Evolutionary conservation across 2,113 vertebrate species (phyloP), one percentile per base, ranked within the genome.

Genomic region (Willisornis vidua): DNA sequence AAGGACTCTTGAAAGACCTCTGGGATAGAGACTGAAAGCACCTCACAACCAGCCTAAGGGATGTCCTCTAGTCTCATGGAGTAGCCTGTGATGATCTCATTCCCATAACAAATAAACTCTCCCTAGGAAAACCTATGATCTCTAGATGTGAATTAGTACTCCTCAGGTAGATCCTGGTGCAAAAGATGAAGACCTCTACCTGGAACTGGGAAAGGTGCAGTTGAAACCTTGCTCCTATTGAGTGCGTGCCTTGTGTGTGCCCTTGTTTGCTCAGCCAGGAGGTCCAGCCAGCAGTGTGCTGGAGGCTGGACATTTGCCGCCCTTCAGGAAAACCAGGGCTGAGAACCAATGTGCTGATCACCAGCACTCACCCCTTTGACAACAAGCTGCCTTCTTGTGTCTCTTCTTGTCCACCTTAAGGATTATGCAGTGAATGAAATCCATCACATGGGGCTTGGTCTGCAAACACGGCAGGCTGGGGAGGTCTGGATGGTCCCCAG

Each of bases 281-380:
- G 25, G 19, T 57, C 29, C 49, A 61, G 35, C 10, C 75, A 85
- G 61, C 16, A 19, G 24, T 9, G 16, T 28, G 7, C 13, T 54
- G 61, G n/a, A 31, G 11, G 18, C 10, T 48, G 71, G 39, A 31
- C 23, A 43, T 43, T 31, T 65, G 13, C n/a, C 88, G 13, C 18
- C 43, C 11, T 66, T 54, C 33, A 37, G 62, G n/a, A 37, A 57
- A 41, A 20, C 7, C 19, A 55, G 43, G 39, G 20, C 48, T 86
- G 39, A 73, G 23, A 79, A 70, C 6, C 8, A 14, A 13, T 18
- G 24, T 41, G 20, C 63, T 49, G 31, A 62, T 16, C 12, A 31
- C 9, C 9, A 7, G 2, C 2, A 1, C 20, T 83, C 1, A 1
- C 28, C 8, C 6, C 48, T 14, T 55, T 3, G 2, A 23, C 7